phyloP scores from a whole-genome alignment of 2,113 vertebrate species.

The Callipepla squamata region DNA sequence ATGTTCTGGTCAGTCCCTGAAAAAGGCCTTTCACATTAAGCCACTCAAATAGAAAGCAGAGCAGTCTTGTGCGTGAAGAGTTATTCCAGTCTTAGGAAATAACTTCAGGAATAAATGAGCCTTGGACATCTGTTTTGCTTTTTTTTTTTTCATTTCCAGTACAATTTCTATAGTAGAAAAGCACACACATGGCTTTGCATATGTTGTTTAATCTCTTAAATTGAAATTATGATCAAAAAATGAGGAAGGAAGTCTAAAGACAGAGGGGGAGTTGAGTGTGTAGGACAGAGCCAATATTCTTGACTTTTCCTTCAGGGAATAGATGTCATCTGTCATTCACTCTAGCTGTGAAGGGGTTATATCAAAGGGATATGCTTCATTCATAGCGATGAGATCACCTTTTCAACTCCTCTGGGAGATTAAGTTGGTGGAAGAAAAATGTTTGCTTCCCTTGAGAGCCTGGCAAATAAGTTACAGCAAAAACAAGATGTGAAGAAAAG shows the following conservation, averaged over 20 bases:
- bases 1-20: background rate
- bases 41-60: background rate
- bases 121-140: constrained; percentile 51
- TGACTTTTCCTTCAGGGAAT: constrained; percentile 39
- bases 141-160: background rate
- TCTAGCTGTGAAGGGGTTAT: constrained; percentile 28
- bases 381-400: constrained; percentile 26
- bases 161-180: constrained; percentile 34
- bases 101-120: constrained; percentile 42
- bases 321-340: constrained; percentile 42
- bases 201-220: constrained; percentile 68
- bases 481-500: background rate
- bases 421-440: background rate
- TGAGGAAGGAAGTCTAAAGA: constrained; percentile 60
- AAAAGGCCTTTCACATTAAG: background rate
- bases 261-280: background rate
- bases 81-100: constrained; percentile 40
- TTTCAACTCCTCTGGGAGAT: constrained; percentile 22
- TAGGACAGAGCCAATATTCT: background rate
- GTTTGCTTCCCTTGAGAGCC: background rate
- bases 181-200: constrained; percentile 58
- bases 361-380: constrained; percentile 28
- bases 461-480: constrained; percentile 8
- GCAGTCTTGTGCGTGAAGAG: background rate
- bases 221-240: constrained; percentile 67